Percentiles rank a stretch among this genome's conserved stretches.
phyloP scores from a whole-genome alignment of 1,140 invertebrate species.

The Meloidogyne chitwoodi region DNA sequence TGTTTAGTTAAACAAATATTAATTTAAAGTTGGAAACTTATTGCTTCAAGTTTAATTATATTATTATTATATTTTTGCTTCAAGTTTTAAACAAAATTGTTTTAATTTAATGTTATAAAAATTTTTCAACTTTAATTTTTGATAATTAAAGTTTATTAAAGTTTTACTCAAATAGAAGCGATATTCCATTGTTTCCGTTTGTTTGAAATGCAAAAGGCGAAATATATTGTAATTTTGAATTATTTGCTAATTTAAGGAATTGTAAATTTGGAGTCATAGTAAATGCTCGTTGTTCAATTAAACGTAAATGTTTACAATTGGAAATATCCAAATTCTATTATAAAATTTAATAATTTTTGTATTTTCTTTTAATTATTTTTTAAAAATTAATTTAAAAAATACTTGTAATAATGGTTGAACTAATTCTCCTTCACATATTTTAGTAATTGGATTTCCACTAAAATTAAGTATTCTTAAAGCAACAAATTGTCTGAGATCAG shows the following conservation, averaged over 20 bases:
- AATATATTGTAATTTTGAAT: slow-evolving; percentile 34
- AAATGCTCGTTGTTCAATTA: slow-evolving; percentile 37
- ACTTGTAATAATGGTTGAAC: slow-evolving; percentile 38
- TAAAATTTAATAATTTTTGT: background rate
- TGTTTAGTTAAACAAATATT: slow-evolving; percentile 2
- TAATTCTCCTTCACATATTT: slow-evolving; percentile 36
- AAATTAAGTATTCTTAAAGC: slow-evolving; percentile 40
- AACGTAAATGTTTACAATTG: slow-evolving; percentile 22
- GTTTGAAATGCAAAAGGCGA: slow-evolving; percentile 43
- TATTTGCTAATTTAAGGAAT: slow-evolving; percentile 25
- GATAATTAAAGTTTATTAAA: slow-evolving; percentile 7
- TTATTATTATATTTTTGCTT: too few species aligned
- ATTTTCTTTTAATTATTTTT: background rate
- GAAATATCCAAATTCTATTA: slow-evolving; percentile 28
- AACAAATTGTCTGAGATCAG: slow-evolving; percentile 39
- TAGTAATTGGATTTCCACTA: slow-evolving; percentile 41
- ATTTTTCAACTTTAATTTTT: background rate
- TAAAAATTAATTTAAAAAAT: background rate
- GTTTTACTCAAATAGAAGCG: slow-evolving; percentile 32
- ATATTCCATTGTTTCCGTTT: background rate
- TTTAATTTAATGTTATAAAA: background rate
- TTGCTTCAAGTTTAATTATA: background rate
- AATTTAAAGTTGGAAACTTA: too few species aligned
- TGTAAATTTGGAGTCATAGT: slow-evolving; percentile 39
- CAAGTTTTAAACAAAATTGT: background rate